These are phyloP conservation scores for Megatriorchis doriae DNA, from an alignment of 2,113 vertebrate genomes.

Conservation along the genomic window DNA sequence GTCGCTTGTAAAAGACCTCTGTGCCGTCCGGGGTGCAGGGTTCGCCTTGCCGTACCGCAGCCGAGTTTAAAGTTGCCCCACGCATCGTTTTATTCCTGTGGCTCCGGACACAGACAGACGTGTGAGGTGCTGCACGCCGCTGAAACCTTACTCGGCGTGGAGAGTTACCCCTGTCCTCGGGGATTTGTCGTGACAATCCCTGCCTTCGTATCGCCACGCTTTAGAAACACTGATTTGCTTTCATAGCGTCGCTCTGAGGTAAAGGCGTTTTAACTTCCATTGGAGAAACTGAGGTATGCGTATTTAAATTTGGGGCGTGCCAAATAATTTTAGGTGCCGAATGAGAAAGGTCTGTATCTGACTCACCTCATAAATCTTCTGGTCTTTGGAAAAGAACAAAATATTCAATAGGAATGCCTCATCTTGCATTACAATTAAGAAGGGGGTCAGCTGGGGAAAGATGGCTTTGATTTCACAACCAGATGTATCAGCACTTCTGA, in stretches of 20 bases:
- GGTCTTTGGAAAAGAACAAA: background rate
- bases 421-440: fast-evolving
- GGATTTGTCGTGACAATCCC: fast-evolving
- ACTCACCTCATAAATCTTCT: background rate
- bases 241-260: background rate
- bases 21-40: background rate
- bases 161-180: fast-evolving
- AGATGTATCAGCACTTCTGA: background rate
- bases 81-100: fast-evolving
- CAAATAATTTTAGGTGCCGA: background rate
- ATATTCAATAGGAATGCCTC: background rate
- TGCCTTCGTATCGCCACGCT: fast-evolving
- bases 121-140: fast-evolving
- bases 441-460: background rate
- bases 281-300: fast-evolving
- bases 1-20: fast-evolving
- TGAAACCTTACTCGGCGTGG: fast-evolving
- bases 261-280: fast-evolving
- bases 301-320: fast-evolving
- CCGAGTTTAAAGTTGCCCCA: fast-evolving
- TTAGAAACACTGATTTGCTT: fast-evolving
- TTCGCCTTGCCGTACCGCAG: fast-evolving
- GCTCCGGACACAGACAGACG: fast-evolving
- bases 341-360: background rate
- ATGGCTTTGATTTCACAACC: background rate